phyloP scores from a whole-genome alignment of 2,888 invertebrate genomes.

The Parascotia fuliginaria region DNA sequence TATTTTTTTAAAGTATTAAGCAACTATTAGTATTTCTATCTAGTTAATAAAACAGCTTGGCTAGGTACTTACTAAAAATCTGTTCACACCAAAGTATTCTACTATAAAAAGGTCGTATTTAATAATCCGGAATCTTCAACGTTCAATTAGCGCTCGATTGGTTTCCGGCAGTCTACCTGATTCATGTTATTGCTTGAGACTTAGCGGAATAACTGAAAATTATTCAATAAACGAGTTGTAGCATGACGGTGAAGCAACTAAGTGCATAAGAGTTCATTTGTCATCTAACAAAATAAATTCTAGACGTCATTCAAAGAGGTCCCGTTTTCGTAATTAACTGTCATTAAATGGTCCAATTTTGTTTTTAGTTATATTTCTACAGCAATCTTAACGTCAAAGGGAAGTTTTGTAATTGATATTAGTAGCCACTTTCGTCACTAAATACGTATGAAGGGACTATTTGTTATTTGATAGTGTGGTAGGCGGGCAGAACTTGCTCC shows the following conservation, averaged over 20 bases:
- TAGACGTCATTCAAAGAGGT: conserved; percentile 2
- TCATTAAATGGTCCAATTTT: conserved; percentile 1
- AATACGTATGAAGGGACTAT: too few relatives aligned
- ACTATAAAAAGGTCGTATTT: background rate
- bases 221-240: conserved; percentile 10
- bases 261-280: conserved; percentile 11
- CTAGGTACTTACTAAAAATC: too few relatives aligned
- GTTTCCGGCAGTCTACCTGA: background rate
- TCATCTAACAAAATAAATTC: conserved; percentile 10
- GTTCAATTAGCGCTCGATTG: background rate
- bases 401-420: conserved; percentile 32
- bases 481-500: too few relatives aligned
- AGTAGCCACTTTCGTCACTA: background rate
- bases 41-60: too few relatives aligned
- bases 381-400: conserved; percentile 31
- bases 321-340: conserved; percentile 20
- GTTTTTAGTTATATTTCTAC: conserved; percentile 20
- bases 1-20: too few relatives aligned
- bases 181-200: background rate
- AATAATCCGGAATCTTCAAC: conserved; percentile 5
- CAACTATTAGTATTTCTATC: too few relatives aligned
- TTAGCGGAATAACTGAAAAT: background rate
- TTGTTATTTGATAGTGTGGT: too few relatives aligned
- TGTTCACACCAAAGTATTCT: too few relatives aligned
- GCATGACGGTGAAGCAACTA: conserved; percentile 21